Conservation (phyloP, 1,140 invertebrate species). For the Drosophila paulistorum region DNA sequence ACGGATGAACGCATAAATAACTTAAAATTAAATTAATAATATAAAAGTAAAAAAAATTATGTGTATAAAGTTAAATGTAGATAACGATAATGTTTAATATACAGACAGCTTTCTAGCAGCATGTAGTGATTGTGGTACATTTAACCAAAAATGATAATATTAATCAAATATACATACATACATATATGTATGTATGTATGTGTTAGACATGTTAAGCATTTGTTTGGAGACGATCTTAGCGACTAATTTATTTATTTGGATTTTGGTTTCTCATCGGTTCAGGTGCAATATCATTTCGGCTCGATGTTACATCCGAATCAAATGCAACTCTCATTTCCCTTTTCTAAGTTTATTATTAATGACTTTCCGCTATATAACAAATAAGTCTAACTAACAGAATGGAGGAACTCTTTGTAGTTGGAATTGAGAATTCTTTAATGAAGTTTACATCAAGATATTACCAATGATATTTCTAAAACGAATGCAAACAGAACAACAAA, state of each 20-base stretch:
- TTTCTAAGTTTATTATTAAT: no score
- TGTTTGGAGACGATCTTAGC: slow-evolving; percentile 6
- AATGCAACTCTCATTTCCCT: neutral
- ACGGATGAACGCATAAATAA: slow-evolving; percentile 41
- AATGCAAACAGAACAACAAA: slow-evolving; percentile 41
- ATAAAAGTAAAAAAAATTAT: slow-evolving; percentile 23
- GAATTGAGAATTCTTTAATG: slow-evolving; percentile 61
- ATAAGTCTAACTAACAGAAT: slow-evolving; percentile 4
- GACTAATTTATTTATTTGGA: neutral
- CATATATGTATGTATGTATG: neutral
- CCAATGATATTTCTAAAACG: slow-evolving; percentile 43
- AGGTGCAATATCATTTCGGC: neutral
- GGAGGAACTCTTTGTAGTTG: slow-evolving; percentile 42
- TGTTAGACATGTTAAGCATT: slow-evolving; percentile 19
- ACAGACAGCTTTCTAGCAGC: slow-evolving; percentile 71
- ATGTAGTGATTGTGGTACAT: slow-evolving; percentile 72
- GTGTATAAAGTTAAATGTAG: slow-evolving; percentile 69
- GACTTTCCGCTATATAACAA: neutral
- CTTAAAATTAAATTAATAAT: slow-evolving; percentile 41
- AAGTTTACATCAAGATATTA: slow-evolving; percentile 41
- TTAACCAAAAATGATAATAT: slow-evolving; percentile 53
- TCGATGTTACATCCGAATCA: neutral
- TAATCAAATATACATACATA: slow-evolving; percentile 18
- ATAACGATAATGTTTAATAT: slow-evolving; percentile 66
- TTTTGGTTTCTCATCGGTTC: slow-evolving; percentile 7